Conservation (phyloP, 2,797 vertebrate genomes). For the Somateria mollissima region DNA sequence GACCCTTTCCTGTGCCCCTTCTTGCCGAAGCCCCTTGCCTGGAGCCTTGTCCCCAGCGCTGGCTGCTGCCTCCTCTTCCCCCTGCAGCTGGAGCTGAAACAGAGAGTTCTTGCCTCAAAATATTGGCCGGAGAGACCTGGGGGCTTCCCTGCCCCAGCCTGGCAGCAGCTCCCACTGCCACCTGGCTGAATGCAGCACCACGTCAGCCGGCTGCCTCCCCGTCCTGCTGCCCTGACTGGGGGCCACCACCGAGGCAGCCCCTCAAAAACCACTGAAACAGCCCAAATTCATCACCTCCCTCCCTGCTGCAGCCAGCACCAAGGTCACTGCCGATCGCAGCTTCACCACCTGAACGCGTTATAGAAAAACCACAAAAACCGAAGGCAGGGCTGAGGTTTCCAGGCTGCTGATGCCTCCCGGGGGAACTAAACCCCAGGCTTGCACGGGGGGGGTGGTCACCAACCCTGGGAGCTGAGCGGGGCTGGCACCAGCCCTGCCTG, state of each 20-base stretch:
- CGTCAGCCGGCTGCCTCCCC: no score
- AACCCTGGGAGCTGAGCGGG: background rate
- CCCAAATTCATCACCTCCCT: background rate
- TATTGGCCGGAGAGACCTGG: background rate
- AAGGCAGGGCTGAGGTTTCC: background rate
- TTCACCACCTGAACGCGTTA: background rate
- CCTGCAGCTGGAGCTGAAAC: background rate
- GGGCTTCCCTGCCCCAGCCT: background rate
- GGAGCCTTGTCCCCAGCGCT: fast-evolving
- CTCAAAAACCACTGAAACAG: background rate
- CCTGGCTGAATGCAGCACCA: fast-evolving
- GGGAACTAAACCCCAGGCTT: background rate
- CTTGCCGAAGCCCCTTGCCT: background rate
- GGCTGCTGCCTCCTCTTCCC: background rate
- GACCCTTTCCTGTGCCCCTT: background rate
- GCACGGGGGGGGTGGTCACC: background rate
- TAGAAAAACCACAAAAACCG: no score
- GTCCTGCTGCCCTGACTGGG: no score
- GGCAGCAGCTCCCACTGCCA: background rate
- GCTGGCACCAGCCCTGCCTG: background rate
- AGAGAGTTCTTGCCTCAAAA: background rate
- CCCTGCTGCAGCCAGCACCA: background rate
- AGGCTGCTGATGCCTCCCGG: background rate
- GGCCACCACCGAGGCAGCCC: background rate
- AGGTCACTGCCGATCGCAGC: background rate